phyloP scores from a whole-genome alignment of 2,113 vertebrate genomes.

The Bungarus multicinctus region DNA sequence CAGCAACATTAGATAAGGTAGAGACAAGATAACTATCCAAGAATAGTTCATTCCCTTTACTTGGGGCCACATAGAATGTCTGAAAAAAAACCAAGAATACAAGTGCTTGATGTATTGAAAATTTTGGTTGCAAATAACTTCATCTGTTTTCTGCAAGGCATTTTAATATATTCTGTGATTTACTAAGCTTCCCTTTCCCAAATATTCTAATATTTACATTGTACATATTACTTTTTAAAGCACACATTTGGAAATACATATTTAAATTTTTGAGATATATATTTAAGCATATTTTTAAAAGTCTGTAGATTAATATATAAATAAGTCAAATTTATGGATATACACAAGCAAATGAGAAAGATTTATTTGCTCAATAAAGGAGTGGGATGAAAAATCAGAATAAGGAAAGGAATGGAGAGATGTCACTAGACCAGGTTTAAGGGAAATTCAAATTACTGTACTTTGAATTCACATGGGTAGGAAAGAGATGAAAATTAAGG shows the following conservation, averaged over 20 bases:
- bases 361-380: background rate
- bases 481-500: background rate
- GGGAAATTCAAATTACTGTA: background rate
- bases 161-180: background rate
- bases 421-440: background rate
- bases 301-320: background rate
- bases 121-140: background rate
- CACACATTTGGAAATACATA: background rate
- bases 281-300: background rate
- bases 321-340: background rate
- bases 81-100: background rate
- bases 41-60: background rate
- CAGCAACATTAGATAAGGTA: background rate
- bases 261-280: background rate
- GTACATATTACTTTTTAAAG: background rate
- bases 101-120: background rate
- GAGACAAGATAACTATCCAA: background rate
- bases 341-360: background rate
- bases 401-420: background rate
- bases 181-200: background rate
- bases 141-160: background rate
- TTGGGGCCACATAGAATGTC: background rate
- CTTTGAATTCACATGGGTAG: background rate
- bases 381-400: background rate
- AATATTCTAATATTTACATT: background rate